phyloP scores from a whole-genome alignment of 2,113 vertebrate genomes.

The Sciurus niger region DNA sequence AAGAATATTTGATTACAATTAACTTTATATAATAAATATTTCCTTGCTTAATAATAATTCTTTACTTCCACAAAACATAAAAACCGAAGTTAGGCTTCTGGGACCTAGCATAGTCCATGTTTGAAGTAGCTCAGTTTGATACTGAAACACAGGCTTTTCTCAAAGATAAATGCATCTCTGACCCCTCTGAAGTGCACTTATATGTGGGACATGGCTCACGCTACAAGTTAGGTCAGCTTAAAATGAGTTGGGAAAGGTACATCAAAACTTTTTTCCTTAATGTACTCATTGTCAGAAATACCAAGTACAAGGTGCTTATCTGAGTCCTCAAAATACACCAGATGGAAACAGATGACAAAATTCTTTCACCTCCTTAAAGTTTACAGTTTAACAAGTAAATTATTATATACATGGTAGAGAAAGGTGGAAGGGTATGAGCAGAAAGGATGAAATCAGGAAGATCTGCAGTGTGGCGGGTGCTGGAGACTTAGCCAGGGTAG shows the following conservation, averaged over 20 bases:
- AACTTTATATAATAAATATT: background rate
- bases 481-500: background rate
- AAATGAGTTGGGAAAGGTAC: background rate
- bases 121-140: background rate
- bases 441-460: background rate
- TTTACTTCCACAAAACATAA: background rate
- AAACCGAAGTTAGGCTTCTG: background rate
- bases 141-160: background rate
- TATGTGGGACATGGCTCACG: background rate
- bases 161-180: background rate
- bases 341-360: background rate
- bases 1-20: conserved; percentile 2
- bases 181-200: background rate
- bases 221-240: background rate
- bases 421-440: background rate
- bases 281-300: background rate
- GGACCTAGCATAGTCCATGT: background rate
- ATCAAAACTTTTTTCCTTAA: background rate
- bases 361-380: background rate
- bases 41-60: background rate
- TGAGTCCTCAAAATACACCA: background rate
- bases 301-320: background rate
- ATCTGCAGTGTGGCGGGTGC: background rate
- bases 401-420: background rate
- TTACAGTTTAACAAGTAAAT: background rate